Evolutionary conservation across 1,140 invertebrate genomes (phyloP).

Genomic region (Pseudomyrmex flavicornis): DNA sequence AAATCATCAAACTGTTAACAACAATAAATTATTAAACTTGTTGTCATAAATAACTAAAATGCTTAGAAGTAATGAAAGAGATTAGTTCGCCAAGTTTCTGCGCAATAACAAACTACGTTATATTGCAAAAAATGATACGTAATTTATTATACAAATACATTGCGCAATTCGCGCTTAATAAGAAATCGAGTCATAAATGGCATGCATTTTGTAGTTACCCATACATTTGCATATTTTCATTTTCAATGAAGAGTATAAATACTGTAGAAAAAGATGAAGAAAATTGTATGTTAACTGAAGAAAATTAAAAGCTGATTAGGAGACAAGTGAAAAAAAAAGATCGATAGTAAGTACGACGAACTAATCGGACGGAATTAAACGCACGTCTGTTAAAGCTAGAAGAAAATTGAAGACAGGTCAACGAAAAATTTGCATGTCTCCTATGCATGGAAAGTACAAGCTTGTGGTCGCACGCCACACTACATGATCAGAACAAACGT

Average conservation of each 20-base stretch:
- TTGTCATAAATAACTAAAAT: not conserved
- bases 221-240: no score
- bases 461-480: constrained; percentile 5
- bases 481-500: constrained; percentile 28
- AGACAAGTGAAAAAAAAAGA: not conserved
- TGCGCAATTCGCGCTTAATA: not conserved
- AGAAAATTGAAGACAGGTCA: not conserved
- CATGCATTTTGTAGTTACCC: no score
- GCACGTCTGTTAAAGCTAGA: not conserved
- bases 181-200: not conserved
- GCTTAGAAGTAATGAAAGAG: not conserved
- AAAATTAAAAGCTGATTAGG: not conserved
- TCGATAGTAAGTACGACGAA: not conserved
- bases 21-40: no score
- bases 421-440: not conserved
- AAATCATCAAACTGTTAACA: no score
- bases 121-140: not conserved
- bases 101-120: not conserved
- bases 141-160: not conserved
- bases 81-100: not conserved
- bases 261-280: not conserved
- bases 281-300: not conserved
- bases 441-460: not conserved
- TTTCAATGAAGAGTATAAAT: no score
- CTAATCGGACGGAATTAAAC: not conserved